These are phyloP conservation scores for Echinometra lucunter DNA, from an alignment of 53 echinoderm and acorn worm genomes.

Conservation along the genomic window DNA sequence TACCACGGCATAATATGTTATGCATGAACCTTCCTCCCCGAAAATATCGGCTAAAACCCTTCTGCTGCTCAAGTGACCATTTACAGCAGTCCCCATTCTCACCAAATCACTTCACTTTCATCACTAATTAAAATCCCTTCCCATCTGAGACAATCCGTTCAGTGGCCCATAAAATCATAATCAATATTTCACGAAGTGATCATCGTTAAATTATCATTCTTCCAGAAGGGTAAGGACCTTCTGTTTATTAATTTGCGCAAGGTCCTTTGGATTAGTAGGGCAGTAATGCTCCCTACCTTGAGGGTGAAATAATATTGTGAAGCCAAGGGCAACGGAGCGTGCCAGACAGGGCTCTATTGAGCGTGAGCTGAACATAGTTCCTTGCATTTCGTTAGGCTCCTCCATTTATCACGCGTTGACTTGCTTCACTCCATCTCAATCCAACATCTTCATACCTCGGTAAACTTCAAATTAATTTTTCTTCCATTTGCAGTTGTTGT, in stretches of 20 bases:
- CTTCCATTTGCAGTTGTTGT: neutral
- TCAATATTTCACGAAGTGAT: slow-evolving; percentile 57
- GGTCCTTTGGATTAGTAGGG: slow-evolving; percentile 42
- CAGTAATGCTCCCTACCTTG: neutral
- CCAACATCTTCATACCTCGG: neutral
- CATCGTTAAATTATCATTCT: slow-evolving; percentile 39
- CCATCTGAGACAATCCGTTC: neutral
- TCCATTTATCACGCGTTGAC: neutral
- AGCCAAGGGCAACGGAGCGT: slow-evolving; percentile 50
- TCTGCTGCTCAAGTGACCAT: neutral
- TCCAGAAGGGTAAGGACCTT: slow-evolving; percentile 26
- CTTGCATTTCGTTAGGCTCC: slow-evolving; percentile 9
- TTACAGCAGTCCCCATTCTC: neutral
- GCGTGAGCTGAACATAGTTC: slow-evolving; percentile 32
- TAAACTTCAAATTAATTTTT: slow-evolving; percentile 19
- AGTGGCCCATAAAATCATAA: slow-evolving; percentile 47
- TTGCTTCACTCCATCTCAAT: neutral
- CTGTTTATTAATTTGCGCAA: slow-evolving; percentile 58
- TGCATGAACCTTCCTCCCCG: neutral
- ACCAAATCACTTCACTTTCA: slow-evolving; percentile 54
- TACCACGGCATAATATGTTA: neutral
- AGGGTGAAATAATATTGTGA: slow-evolving; percentile 37
- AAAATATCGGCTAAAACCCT: neutral
- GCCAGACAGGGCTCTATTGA: neutral
- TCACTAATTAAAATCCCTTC: slow-evolving; percentile 53